Percentiles rank a stretch among this genome's conserved stretches.
phyloP scores from a whole-genome alignment of 2,888 invertebrate genomes.

The Eupithecia tripunctaria region DNA sequence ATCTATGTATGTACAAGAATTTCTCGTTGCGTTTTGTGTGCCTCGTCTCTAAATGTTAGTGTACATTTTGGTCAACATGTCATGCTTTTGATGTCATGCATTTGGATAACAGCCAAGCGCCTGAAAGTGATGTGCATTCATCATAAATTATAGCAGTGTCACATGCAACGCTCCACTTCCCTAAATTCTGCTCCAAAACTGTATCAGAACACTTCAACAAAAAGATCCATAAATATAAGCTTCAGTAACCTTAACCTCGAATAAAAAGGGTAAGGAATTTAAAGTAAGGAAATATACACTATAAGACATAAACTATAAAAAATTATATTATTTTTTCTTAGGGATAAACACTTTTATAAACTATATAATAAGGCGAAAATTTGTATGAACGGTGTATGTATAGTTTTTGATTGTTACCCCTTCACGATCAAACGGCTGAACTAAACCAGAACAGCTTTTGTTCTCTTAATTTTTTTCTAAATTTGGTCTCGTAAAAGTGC shows the following conservation, averaged over 20 bases:
- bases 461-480: too few species aligned
- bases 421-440: too few species aligned
- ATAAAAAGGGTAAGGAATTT: too few species aligned
- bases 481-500: too few species aligned
- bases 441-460: too few species aligned
- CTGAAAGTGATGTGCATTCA: slow-evolving; percentile 18
- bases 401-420: too few species aligned
- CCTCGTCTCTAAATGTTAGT: background rate
- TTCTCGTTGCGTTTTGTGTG: background rate
- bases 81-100: slow-evolving; percentile 20
- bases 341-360: too few species aligned
- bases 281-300: too few species aligned
- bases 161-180: slow-evolving; percentile 8
- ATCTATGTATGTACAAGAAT: too few species aligned
- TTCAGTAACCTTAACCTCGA: background rate
- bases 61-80: slow-evolving; percentile 15
- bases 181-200: background rate
- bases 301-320: too few species aligned
- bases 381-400: background rate
- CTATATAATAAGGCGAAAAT: background rate
- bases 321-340: too few species aligned
- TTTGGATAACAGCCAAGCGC: slow-evolving; percentile 24
- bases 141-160: slow-evolving; percentile 25
- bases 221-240: background rate
- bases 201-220: background rate